Evolutionary conservation across 2,888 invertebrate species (phyloP), one percentile per base, ranked within the genome.

Genomic region (Leucophenga maculata): DNA sequence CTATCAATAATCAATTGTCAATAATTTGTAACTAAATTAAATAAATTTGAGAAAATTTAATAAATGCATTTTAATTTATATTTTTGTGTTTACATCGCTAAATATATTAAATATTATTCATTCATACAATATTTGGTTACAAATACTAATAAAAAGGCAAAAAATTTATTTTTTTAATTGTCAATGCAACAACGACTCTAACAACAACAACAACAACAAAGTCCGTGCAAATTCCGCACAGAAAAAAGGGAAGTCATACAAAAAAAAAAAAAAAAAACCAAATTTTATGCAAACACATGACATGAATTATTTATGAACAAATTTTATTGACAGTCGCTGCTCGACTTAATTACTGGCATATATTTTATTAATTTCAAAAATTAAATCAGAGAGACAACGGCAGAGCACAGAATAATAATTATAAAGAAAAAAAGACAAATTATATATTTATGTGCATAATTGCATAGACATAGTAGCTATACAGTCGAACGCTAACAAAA

Each of bases 341-440:
- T 82, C 82, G 83, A 82, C 83, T 82, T 82, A 83, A 82, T 82
- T 82, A 82, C 81, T 79, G 78, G 77, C 77, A 78, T 76, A 80
- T 82, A 82, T 83, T 79, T 81, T 81, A 81, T 83, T 83, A 83
- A 81, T 83, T 83, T 82, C 72, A 57, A 68, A 78, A 74, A 72
- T 64, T n/a, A 69, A 66, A 54, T 54, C 66, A 66, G 46, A 74
- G 72, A 72, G 64, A 68, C 26, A 65, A 65, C n/a, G n/a, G n/a
- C n/a, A n/a, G n/a, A n/a, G n/a, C 18, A 65, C 20, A 18, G n/a
- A 50, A 67, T 13, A 59, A 57, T 11, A 50, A 50, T 8, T n/a
- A n/a, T n/a, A n/a, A n/a, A n/a, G n/a, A n/a, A n/a, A 50, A 18
- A 50, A n/a, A 50, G 44, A 67, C n/a, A 68, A 54, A 55, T 44